Evolutionary conservation across 37 sponge, comb jelly and placozoan genomes (phyloP).

Genomic region (Agelas oroides): DNA sequence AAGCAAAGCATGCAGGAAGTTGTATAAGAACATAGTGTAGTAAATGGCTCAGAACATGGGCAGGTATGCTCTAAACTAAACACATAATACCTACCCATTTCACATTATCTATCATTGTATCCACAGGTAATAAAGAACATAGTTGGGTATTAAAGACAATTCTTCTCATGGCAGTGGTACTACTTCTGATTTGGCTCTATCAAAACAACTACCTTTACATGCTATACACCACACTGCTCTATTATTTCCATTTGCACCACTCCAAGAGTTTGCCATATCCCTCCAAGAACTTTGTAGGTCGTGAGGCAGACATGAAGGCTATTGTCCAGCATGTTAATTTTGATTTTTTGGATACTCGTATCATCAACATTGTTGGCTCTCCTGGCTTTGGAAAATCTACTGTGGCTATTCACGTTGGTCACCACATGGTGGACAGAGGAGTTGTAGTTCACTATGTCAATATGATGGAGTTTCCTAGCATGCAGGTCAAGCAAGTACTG

Average conservation of each 20-base stretch:
- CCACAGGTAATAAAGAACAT: too few relatives aligned
- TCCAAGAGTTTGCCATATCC: slow-evolving; percentile 19
- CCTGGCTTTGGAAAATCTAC: slow-evolving; percentile 46
- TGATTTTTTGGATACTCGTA: background rate
- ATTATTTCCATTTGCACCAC: background rate
- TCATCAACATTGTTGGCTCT: slow-evolving; percentile 32
- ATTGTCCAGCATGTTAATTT: background rate
- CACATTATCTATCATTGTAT: too few relatives aligned
- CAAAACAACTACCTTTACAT: too few relatives aligned
- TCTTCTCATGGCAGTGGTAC: too few relatives aligned
- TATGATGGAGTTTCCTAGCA: background rate
- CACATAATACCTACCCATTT: too few relatives aligned
- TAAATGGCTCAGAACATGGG: too few relatives aligned
- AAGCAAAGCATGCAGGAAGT: too few relatives aligned
- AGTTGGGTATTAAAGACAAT: too few relatives aligned
- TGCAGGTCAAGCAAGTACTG: background rate
- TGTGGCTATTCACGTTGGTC: slow-evolving; percentile 20
- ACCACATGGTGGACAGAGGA: background rate
- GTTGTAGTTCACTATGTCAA: slow-evolving; percentile 31
- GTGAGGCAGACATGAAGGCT: background rate
- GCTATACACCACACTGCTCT: background rate
- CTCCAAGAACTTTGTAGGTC: slow-evolving; percentile 16
- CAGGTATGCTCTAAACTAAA: too few relatives aligned
- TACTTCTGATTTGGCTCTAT: too few relatives aligned
- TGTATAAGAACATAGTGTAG: too few relatives aligned